phyloP scores from a whole-genome alignment of 2,113 vertebrate species.

The Delphinapterus leucas region DNA sequence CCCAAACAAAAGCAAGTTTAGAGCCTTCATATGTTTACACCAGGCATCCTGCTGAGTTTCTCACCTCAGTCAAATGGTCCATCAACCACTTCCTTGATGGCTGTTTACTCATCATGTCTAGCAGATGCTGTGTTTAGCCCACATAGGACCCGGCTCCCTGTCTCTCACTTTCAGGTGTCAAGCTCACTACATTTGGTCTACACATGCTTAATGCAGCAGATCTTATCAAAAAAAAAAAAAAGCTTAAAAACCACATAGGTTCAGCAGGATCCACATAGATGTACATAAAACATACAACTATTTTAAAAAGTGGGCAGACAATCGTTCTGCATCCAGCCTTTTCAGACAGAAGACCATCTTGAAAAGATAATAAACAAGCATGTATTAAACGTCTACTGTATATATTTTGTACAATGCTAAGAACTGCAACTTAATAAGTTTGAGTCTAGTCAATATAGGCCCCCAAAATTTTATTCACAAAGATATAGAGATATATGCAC shows the following conservation, averaged over 20 bases:
- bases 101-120: constrained; percentile 38
- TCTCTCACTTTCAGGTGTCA: constrained; percentile 22
- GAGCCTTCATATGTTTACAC: background rate
- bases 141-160: background rate
- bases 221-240: background rate
- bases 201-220: constrained; percentile 21
- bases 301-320: constrained; percentile 1
- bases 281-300: background rate
- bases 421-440: background rate
- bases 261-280: background rate
- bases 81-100: constrained; percentile 43
- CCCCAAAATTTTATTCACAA: background rate
- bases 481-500: background rate
- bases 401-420: background rate
- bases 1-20: background rate
- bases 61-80: constrained; percentile 10
- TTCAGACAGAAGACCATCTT: background rate
- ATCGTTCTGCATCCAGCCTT: background rate
- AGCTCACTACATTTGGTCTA: constrained; percentile 41
- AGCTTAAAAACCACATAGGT: background rate
- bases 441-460: background rate
- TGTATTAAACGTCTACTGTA: background rate
- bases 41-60: background rate
- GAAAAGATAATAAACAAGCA: background rate
- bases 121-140: constrained; percentile 26